Conservation (phyloP, 2,888 invertebrate genomes). For the Perizoma flavofasciatum region DNA sequence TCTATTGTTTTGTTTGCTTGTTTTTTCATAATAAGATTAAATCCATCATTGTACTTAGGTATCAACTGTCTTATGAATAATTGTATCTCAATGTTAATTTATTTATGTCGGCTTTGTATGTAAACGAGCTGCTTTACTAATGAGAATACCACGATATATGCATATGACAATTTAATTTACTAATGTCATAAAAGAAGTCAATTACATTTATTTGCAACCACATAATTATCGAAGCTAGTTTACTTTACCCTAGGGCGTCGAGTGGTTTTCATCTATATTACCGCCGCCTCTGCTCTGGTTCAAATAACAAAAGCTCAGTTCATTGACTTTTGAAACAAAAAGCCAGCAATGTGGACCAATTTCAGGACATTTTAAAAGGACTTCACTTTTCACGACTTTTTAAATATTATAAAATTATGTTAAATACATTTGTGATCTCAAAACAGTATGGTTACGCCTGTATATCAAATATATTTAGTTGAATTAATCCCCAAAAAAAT, state of each 20-base stretch:
- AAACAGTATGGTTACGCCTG: too few relatives aligned
- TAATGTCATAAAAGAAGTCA: constrained; percentile 16
- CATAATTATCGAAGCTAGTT: background rate
- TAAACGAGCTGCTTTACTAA: constrained; percentile 6
- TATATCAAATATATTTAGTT: too few relatives aligned
- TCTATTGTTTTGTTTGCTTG: too few relatives aligned
- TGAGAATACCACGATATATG: constrained; percentile 2
- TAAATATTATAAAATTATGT: too few relatives aligned
- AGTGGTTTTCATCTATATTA: constrained; percentile 19
- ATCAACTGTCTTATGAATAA: too few relatives aligned
- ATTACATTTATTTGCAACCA: constrained; percentile 9
- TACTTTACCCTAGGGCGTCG: background rate
- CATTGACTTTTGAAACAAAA: constrained; percentile 20
- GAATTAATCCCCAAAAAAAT: too few relatives aligned
- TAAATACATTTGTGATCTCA: too few relatives aligned
- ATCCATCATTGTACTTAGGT: too few relatives aligned
- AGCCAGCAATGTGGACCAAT: constrained; percentile 3
- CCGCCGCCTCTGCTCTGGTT: background rate
- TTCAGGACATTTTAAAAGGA: too few relatives aligned
- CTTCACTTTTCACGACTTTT: too few relatives aligned
- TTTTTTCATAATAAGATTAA: too few relatives aligned
- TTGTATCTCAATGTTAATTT: background rate
- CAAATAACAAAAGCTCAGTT: constrained; percentile 14
- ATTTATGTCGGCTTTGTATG: background rate
- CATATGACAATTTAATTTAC: constrained; percentile 13